phyloP scores from a whole-genome alignment of 2,888 invertebrate species.

The Anticlea derivata region DNA sequence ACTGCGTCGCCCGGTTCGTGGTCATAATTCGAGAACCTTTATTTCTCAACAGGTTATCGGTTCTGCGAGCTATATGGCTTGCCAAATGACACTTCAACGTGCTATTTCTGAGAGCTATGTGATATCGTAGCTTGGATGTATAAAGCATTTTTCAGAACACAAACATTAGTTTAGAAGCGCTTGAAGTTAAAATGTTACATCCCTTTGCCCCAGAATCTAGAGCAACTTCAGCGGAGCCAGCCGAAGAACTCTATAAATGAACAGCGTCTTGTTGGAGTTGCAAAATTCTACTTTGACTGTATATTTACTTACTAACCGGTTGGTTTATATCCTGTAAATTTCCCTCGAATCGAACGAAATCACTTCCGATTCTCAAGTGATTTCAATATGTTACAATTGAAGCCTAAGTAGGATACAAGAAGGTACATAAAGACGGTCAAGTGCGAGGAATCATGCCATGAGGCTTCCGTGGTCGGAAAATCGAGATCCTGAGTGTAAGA shows the following conservation, averaged over 20 bases:
- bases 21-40: no score
- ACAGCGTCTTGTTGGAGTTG: slow-evolving; percentile 55
- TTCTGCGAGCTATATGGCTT: no score
- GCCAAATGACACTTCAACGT: slow-evolving; percentile 15
- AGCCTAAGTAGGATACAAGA: no score
- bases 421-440: no score
- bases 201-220: slow-evolving; percentile 41
- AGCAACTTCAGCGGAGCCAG: slow-evolving; percentile 52
- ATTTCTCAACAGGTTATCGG: no score
- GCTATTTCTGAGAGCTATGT: slow-evolving; percentile 5
- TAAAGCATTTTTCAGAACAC: slow-evolving; percentile 41
- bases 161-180: slow-evolving; percentile 45
- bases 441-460: no score
- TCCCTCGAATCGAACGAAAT: slow-evolving; percentile 20
- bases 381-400: slow-evolving; percentile 4
- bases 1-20: no score
- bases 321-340: slow-evolving; percentile 41
- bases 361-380: slow-evolving; percentile 5
- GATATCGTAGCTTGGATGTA: slow-evolving; percentile 8
- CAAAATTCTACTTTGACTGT: slow-evolving; percentile 47
- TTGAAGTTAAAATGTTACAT: slow-evolving; percentile 52
- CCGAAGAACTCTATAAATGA: slow-evolving; percentile 63
- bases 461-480: no score
- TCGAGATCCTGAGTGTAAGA: no score
- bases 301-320: slow-evolving; percentile 50